phyloP scores from a whole-genome alignment of 2,888 invertebrate species.

The Nomada flava region DNA sequence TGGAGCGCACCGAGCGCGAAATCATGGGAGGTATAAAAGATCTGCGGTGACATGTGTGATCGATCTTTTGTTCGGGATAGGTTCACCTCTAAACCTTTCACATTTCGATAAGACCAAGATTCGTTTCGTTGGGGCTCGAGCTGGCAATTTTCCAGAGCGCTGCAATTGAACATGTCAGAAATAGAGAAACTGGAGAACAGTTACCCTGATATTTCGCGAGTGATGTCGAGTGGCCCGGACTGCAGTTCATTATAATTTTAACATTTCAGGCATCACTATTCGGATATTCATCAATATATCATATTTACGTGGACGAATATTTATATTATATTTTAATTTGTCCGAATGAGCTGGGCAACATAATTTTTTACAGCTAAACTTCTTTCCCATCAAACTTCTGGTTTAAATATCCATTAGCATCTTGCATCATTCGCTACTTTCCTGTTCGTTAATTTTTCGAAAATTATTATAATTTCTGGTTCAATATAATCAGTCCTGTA shows the following conservation, averaged over 20 bases:
- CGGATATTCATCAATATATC: not conserved
- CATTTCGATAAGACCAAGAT: constrained; percentile 61
- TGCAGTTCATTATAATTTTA: constrained; percentile 12
- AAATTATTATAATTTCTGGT: not conserved
- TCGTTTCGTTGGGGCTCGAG: constrained; percentile 45
- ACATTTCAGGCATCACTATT: not conserved
- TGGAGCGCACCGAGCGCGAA: constrained; percentile 31
- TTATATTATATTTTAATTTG: not conserved
- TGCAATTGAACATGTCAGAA: constrained; percentile 64
- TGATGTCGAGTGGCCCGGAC: constrained; percentile 11
- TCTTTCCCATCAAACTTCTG: no score
- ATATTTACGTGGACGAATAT: not conserved
- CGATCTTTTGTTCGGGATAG: constrained; percentile 42
- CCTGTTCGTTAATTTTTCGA: not conserved
- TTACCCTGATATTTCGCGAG: not conserved
- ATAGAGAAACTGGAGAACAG: constrained; percentile 44
- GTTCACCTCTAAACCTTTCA: constrained; percentile 47
- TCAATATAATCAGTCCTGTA: not conserved
- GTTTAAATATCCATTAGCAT: no score
- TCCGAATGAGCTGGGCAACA: no score
- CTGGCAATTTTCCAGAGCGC: constrained; percentile 66
- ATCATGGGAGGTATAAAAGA: constrained; percentile 36
- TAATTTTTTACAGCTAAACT: no score
- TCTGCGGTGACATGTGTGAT: constrained; percentile 27
- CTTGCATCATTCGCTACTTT: no score